A percentile compares a stretch with the other conserved stretches of the same genome.
Conservation (phyloP, 2,888 invertebrate genomes). For the Hypena proboscidalis region DNA sequence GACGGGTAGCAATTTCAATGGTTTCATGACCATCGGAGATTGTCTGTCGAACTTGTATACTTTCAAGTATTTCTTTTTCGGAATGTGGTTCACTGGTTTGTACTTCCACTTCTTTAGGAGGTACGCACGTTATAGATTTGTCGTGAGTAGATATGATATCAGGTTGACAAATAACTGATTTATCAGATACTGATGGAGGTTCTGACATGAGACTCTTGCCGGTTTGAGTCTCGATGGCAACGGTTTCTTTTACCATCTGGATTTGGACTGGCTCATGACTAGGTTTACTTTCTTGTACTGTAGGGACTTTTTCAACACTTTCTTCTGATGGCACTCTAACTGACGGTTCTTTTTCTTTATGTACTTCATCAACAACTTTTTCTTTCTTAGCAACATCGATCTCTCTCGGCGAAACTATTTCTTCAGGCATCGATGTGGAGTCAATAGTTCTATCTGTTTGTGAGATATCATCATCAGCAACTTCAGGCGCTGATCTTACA, state of each 20-base stretch:
- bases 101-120: conserved; percentile 85
- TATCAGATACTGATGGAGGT: conserved; percentile 68
- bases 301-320: conserved; percentile 41
- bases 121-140: conserved; percentile 80
- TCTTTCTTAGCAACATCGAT: conserved; percentile 47
- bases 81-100: conserved; percentile 85
- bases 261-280: conserved; percentile 41
- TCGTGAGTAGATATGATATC: conserved; percentile 72
- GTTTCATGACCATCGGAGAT: conserved; percentile 88
- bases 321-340: conserved; percentile 48
- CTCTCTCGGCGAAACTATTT: conserved; percentile 80
- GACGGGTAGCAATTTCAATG: conserved; percentile 89
- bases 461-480: conserved; percentile 77
- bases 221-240: conserved; percentile 88
- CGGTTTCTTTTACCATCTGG: conserved; percentile 47
- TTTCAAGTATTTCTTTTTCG: conserved; percentile 84
- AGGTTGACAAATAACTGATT: conserved; percentile 74
- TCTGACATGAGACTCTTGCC: conserved; percentile 85
- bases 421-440: conserved; percentile 90
- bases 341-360: conserved; percentile 16
- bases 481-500: conserved; percentile 65
- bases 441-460: conserved; percentile 87
- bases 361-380: conserved; percentile 30
- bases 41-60: conserved; percentile 88
- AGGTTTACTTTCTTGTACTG: conserved; percentile 54